phyloP scores from a whole-genome alignment of 2,797 vertebrate genomes.

The Gymnoscopelus braueri region DNA sequence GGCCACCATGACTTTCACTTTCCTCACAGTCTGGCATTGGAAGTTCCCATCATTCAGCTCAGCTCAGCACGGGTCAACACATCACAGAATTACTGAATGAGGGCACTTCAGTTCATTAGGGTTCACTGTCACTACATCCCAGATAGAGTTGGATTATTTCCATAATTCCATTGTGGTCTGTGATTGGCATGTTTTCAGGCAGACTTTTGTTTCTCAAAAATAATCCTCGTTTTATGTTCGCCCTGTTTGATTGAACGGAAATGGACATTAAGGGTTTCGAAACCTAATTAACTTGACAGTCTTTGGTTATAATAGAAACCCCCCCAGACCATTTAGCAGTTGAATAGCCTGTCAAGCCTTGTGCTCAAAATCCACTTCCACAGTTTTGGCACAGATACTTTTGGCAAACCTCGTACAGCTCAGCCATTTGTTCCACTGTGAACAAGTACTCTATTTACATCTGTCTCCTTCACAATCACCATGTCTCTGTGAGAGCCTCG shows the following conservation, averaged over 20 bases:
- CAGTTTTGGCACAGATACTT: background rate
- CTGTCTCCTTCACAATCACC: background rate
- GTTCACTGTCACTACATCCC: background rate
- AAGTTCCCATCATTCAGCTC: conserved; percentile 3
- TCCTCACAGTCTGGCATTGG: conserved; percentile 22
- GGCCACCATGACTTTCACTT: conserved; percentile 9
- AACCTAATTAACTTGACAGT: no score
- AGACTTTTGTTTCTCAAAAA: background rate
- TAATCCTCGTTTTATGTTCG: background rate
- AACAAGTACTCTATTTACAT: conserved; percentile 9
- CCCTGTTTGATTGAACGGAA: conserved; percentile 1
- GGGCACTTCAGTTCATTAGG: conserved; percentile 29
- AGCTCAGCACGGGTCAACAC: conserved; percentile 22
- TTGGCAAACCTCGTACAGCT: background rate
- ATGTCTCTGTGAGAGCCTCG: background rate
- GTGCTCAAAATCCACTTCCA: conserved; percentile 15
- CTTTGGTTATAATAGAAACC: no score
- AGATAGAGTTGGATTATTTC: background rate
- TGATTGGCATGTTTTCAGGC: background rate
- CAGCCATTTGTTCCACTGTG: background rate
- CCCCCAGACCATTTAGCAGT: no score
- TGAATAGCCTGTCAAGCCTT: no score
- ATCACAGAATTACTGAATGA: conserved; percentile 14
- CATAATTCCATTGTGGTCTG: background rate
- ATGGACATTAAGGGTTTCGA: background rate